Base-by-base conservation (phyloP, 2,888 invertebrate species). In the Leucoma salicis region DNA sequence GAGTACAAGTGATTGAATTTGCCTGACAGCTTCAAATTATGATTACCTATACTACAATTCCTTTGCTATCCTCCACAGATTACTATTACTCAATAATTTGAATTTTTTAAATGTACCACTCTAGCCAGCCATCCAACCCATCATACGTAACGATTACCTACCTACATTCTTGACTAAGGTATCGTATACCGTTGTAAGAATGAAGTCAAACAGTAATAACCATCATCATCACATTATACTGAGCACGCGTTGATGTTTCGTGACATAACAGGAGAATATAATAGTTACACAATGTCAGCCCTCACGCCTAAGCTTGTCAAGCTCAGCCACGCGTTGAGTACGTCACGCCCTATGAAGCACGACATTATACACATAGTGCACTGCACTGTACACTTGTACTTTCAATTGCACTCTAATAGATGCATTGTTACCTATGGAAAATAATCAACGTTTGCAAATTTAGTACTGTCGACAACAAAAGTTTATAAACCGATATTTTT, bases 321-420 rank as follows among this genome's bases (percentile, higher is more conserved):
- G 34, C 46, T 43, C 35, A 34, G 31, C 44, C 50, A 25, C 57
- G 44, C 42, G 28, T 42, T 52, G 50, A 31, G 29, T 10, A 8
- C 35, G 67, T 69, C 57, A 66, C 53, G 64, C 66, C 53, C 48
- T 53, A 46, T 45, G 44, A 46, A 60, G 63, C 63, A 36, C 49
- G 35, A 55, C 56, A 63, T 49, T 49, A 53, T 47, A 47, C 51
- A 42, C 44, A 35, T 38, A 39, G 36, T 48, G 46, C 43, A 40
- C 46, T 42, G 18, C 35, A 49, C 35, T 35, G 28, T 42, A 36
- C 41, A 71, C 70, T 72, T 71, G 50, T 59, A 63, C 75, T 74
- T 77, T 76, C 70, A 46, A 57, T 48, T 60, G 65, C 66, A 63
- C 53, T 46, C 27, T 27, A 27, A 27, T n/a, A n/a, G n/a, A n/a